phyloP scores from a whole-genome alignment of 2,797 vertebrate species.

The Poecilia wingei region DNA sequence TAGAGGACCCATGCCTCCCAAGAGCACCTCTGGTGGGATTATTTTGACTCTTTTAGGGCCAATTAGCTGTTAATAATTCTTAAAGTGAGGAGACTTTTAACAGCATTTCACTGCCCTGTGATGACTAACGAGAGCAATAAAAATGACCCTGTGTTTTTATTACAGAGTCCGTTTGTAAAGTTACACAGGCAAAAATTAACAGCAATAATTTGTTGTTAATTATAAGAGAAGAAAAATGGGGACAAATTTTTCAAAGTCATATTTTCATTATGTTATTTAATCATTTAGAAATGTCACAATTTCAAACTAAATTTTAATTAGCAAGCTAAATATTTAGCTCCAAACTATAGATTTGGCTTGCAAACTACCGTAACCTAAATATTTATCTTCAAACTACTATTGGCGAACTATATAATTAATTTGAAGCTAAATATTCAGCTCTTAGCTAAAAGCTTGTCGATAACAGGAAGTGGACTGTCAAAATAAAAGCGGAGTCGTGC shows the following conservation, averaged over 20 bases:
- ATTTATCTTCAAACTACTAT: too few species aligned
- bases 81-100: conserved; percentile 72
- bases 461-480: too few species aligned
- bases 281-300: background rate
- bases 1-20: conserved; percentile 61
- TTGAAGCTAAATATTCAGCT: too few species aligned
- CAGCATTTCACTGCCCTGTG: conserved; percentile 73
- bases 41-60: conserved; percentile 73
- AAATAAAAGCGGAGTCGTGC: too few species aligned
- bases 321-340: background rate
- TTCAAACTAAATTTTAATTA: background rate
- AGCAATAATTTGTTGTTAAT: background rate
- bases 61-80: conserved; percentile 83
- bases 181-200: too few species aligned
- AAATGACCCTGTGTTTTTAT: conserved; percentile 53
- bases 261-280: background rate
- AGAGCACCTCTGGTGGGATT: conserved; percentile 65
- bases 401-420: background rate
- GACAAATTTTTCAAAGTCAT: background rate
- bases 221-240: background rate
- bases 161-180: background rate
- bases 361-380: too few species aligned
- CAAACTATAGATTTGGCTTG: too few species aligned
- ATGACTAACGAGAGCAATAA: conserved; percentile 78
- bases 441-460: too few species aligned